Evolutionary conservation across 2,113 vertebrate genomes (phyloP).

Genomic region (Brachypteracias leptosomus): DNA sequence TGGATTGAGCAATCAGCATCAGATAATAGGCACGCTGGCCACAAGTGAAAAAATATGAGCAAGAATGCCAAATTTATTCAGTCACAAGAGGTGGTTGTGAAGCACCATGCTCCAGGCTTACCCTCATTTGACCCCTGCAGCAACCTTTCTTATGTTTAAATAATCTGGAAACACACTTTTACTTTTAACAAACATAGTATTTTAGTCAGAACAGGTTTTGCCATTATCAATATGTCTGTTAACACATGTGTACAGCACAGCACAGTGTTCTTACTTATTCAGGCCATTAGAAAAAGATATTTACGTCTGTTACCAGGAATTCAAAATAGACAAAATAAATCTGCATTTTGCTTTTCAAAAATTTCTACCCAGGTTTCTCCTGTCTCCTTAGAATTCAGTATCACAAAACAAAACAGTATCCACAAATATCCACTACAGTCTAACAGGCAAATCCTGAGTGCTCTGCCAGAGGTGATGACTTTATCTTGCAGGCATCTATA

Average conservation of each 20-base stretch:
- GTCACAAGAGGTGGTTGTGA: background rate
- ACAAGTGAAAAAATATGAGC: constrained; percentile 22
- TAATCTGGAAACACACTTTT: background rate
- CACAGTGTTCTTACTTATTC: background rate
- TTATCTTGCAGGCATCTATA: background rate
- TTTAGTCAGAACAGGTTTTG: background rate
- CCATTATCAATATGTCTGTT: background rate
- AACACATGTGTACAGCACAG: background rate
- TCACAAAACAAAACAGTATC: background rate
- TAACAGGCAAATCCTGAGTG: background rate
- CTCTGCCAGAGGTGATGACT: background rate
- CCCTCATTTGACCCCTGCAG: background rate
- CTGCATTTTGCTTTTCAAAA: background rate
- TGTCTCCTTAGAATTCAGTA: background rate
- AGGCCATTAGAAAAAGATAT: background rate
- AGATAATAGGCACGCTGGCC: constrained; percentile 13
- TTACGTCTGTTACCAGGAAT: background rate
- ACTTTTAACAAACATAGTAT: background rate
- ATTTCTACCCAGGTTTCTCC: background rate
- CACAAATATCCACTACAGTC: background rate
- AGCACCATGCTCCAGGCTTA: background rate
- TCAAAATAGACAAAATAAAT: background rate
- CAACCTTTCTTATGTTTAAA: background rate
- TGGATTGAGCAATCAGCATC: constrained; percentile 42
- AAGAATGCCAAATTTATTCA: constrained; percentile 20